A percentile compares a stretch with the other conserved stretches of the same genome.
phyloP scores from a whole-genome alignment of 2,888 invertebrate genomes.

The Drosophila pseudotakahashii region DNA sequence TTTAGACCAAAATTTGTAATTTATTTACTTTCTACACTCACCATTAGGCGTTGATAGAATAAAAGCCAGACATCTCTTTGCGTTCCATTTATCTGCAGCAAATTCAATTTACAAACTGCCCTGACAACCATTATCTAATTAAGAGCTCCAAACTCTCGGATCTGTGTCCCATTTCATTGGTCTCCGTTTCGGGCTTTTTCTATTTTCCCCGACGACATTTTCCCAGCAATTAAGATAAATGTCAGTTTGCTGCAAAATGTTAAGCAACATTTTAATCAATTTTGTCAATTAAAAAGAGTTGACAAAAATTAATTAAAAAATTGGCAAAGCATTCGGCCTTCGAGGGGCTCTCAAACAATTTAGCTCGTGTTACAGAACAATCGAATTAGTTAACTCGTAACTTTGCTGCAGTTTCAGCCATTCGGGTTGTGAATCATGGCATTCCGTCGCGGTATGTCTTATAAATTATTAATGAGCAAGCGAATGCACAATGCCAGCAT shows the following conservation, averaged over 20 bases:
- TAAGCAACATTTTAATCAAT: conserved; percentile 78
- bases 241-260: conserved; percentile 67
- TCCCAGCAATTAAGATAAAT: conserved; percentile 73
- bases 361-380: conserved; percentile 56
- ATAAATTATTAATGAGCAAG: conserved; percentile 74
- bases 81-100: conserved; percentile 22
- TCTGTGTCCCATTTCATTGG: conserved; percentile 35
- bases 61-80: background rate
- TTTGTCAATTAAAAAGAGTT: conserved; percentile 71
- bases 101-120: conserved; percentile 42
- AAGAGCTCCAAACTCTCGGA: conserved; percentile 50
- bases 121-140: conserved; percentile 67
- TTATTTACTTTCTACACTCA: background rate
- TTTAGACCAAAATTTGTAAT: background rate
- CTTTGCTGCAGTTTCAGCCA: conserved; percentile 18
- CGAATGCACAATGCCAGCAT: conserved; percentile 28
- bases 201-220: conserved; percentile 34
- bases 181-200: conserved; percentile 23
- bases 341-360: conserved; percentile 62
- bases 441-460: conserved; percentile 51
- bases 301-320: conserved; percentile 49
- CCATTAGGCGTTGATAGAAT: too few species aligned
- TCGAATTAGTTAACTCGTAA: conserved; percentile 54
- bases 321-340: conserved; percentile 26
- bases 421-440: conserved; percentile 38